phyloP scores from a whole-genome alignment of 2,113 vertebrate genomes.

The Cottus gobio region DNA sequence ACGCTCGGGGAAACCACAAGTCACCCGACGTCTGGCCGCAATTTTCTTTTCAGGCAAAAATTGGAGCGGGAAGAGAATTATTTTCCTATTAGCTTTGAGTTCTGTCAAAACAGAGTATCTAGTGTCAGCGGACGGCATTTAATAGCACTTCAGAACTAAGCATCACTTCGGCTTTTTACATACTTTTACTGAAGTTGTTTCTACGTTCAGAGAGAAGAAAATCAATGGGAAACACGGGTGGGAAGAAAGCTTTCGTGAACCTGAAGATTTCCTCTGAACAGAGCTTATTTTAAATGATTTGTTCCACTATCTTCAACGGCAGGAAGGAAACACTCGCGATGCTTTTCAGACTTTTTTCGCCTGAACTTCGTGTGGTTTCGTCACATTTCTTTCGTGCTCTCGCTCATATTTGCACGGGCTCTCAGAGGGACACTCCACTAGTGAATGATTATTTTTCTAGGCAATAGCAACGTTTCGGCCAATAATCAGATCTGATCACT shows the following conservation, averaged over 20 bases:
- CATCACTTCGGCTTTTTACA: conserved; percentile 19
- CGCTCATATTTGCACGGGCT: conserved; percentile 45
- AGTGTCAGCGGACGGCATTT: conserved; percentile 48
- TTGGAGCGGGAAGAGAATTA: conserved; percentile 47
- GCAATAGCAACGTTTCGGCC: conserved; percentile 54
- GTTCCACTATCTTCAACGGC: conserved; percentile 17
- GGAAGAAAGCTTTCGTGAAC: conserved; percentile 3
- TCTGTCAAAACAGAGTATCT: conserved; percentile 72
- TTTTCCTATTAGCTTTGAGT: conserved; percentile 65
- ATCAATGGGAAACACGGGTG: neutral
- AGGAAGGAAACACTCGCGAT: conserved; percentile 27
- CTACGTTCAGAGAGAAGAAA: neutral
- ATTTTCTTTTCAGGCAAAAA: conserved; percentile 55
- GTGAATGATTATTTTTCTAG: conserved; percentile 53
- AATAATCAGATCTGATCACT: conserved; percentile 57
- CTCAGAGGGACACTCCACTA: conserved; percentile 21
- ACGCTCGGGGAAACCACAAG: conserved; percentile 42
- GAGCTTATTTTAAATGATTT: conserved; percentile 27
- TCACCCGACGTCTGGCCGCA: conserved; percentile 52
- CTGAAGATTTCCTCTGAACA: conserved; percentile 1
- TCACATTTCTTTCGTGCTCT: conserved; percentile 3
- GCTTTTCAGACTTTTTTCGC: neutral
- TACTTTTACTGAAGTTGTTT: conserved; percentile 6
- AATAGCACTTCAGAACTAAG: conserved; percentile 33
- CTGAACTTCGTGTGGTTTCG: conserved; percentile 26